phyloP scores from a whole-genome alignment of 2,113 vertebrate genomes.

The Diglossa brunneiventris region DNA sequence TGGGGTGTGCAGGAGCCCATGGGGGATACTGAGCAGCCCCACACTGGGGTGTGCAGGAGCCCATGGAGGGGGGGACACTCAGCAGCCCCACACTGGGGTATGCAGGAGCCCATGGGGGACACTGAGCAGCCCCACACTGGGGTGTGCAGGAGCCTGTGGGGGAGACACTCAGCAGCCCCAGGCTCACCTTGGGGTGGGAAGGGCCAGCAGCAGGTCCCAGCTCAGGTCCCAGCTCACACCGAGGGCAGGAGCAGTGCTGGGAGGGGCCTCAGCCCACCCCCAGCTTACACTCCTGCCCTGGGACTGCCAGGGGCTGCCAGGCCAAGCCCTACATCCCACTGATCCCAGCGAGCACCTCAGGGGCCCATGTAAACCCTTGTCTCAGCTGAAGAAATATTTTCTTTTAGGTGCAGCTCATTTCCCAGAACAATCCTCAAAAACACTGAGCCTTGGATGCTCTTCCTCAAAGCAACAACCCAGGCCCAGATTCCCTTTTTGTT shows the following conservation, averaged over 20 bases:
- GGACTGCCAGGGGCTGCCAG: neutral
- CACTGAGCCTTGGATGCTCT: fast-evolving
- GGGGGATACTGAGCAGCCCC: too few species aligned
- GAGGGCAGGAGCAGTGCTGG: fast-evolving
- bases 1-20: neutral
- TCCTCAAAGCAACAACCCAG: neutral
- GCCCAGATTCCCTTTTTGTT: neutral
- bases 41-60: neutral
- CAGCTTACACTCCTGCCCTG: neutral
- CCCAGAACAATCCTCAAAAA: neutral
- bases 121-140: neutral
- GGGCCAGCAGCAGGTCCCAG: neutral
- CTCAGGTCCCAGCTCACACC: too few species aligned
- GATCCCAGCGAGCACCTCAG: fast-evolving
- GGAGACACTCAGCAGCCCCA: too few species aligned
- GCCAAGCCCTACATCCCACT: neutral
- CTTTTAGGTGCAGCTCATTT: neutral
- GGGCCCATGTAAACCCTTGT: fast-evolving
- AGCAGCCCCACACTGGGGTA: neutral
- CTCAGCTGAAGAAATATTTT: neutral
- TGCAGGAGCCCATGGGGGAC: neutral
- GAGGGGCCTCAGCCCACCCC: neutral
- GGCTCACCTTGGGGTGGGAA: neutral
- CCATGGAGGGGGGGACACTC: neutral
- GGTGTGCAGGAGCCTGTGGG: neutral